Percentiles rank a stretch among this genome's conserved stretches.
Evolutionary conservation across 2,113 vertebrate genomes (phyloP).

Genomic region (Hypanus sabinus): DNA sequence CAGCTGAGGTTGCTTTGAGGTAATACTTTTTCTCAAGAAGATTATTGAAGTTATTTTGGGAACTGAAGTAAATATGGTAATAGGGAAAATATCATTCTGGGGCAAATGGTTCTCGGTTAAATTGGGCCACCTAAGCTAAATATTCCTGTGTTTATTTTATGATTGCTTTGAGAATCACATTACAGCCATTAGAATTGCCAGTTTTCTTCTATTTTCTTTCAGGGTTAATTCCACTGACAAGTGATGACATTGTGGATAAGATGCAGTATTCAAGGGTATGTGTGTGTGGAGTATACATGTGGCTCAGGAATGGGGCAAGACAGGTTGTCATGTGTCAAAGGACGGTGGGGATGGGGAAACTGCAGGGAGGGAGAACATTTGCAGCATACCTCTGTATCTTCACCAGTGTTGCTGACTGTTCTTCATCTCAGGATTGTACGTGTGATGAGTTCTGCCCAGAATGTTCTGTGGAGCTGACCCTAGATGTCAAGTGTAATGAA

Average conservation of each 20-base stretch:
- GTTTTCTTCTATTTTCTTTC: constrained; percentile 37
- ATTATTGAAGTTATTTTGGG: no score
- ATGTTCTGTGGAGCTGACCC: constrained; percentile 88
- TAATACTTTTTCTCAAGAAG: no score
- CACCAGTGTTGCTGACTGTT: not conserved
- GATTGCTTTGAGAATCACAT: no score
- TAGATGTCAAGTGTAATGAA: constrained; percentile 87
- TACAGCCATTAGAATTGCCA: not conserved
- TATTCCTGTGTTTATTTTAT: no score
- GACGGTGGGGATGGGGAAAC: not conserved
- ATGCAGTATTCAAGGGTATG: constrained; percentile 89
- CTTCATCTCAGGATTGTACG: constrained; percentile 72
- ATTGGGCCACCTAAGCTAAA: no score
- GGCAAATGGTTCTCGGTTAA: no score
- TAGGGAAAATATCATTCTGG: no score
- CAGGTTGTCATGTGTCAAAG: not conserved
- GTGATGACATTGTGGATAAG: constrained; percentile 95
- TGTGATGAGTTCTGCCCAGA: constrained; percentile 95
- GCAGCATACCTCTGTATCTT: not conserved
- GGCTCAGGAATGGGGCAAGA: accelerated
- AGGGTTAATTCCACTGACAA: constrained; percentile 93
- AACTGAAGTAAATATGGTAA: no score
- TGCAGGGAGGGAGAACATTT: not conserved
- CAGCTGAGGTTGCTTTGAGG: no score
- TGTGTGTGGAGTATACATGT: not conserved